Base-by-base conservation (phyloP, 2,797 vertebrate genomes). In the Lophius americanus region DNA sequence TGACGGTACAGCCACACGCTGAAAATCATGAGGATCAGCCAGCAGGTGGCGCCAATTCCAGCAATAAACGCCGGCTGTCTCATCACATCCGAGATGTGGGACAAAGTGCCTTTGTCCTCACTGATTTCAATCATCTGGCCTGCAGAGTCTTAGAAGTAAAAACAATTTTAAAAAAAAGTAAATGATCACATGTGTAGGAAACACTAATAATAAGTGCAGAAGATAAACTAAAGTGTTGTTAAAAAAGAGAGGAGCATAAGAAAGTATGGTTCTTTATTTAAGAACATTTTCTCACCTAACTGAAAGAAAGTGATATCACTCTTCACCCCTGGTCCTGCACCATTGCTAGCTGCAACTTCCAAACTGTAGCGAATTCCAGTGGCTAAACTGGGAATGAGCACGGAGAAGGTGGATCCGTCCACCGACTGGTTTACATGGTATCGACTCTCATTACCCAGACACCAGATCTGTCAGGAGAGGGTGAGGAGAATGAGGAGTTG, bases 1-100 rank as follows among this genome's bases (percentile, higher is more conserved):
- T 99, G 97, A 0, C 96, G 94, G 66, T 99, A 99, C 1, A 99
- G 92, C 98, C 97, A 99, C 91, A 99, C 94, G 60, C 98, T 99
- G 91, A 99, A 99, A 63, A 98, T 95, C 97, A 98, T 98, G 38
- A 99, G 95, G 68, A 99, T 93, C 78, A 97, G 88, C 97, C 98
- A 99, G 79, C 97, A 99, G 75, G 97, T 97, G 7, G 97, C 96
- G 6, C 98, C 97, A 37, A 99, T 97, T 70, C 97, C 96, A 0
- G 96, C 98, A 4, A 99, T 99, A 86, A 99, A 99, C 0, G 98
- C 98, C 0, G 98, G 98, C 68, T 98, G 95, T 87, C 94, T 96
- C 51, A 99, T 96, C 38, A 99, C 97, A 0, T 98, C 96, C 0
- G 98, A 98, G 79, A 99, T 98, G 90, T 99, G 96, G 56, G 97